These are phyloP conservation scores for Siphlonurus alternatus DNA, from an alignment of 2,888 invertebrate species.

Conservation along the genomic window DNA sequence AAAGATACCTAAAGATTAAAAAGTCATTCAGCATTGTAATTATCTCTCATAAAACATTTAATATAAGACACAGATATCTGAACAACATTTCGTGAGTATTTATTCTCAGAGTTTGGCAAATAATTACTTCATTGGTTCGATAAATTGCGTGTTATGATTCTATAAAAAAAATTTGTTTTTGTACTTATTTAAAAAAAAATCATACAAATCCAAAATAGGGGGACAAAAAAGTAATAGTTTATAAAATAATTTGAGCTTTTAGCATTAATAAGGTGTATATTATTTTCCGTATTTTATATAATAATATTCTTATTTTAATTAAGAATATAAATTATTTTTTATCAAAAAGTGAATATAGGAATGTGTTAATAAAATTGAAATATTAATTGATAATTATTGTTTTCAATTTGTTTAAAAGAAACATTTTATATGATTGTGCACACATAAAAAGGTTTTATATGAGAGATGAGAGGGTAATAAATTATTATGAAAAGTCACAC, in stretches of 20 bases:
- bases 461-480: not conserved
- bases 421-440: not conserved
- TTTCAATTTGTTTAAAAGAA: not conserved
- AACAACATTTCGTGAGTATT: not conserved
- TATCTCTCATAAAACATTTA: not conserved
- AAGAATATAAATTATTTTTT: no score
- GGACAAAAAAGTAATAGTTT: not conserved
- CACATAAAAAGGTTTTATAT: not conserved
- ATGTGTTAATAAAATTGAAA: not conserved
- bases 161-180: not conserved
- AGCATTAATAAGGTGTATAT: no score
- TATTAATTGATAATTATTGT: no score
- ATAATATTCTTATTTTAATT: no score
- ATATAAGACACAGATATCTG: not conserved
- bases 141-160: not conserved
- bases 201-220: not conserved
- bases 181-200: not conserved
- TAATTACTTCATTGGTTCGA: not conserved
- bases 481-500: not conserved
- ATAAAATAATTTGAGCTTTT: no score
- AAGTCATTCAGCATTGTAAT: not conserved
- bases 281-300: no score
- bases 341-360: not conserved
- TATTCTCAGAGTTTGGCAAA: no score
- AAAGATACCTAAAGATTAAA: not conserved